These are phyloP conservation scores for Lycocorax pyrrhopterus DNA, from an alignment of 2,113 vertebrate species.

Conservation along the genomic window DNA sequence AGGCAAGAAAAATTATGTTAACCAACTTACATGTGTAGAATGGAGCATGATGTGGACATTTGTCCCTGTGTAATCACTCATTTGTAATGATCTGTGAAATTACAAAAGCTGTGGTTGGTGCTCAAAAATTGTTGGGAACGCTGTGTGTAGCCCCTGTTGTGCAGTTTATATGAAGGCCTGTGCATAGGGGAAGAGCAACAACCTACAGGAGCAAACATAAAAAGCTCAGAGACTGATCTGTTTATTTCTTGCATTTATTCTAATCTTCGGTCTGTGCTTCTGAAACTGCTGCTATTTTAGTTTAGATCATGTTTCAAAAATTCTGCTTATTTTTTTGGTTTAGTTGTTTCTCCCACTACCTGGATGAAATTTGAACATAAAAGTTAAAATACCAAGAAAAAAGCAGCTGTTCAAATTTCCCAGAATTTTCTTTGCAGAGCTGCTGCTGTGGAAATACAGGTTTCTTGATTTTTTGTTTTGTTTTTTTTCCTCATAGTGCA, in stretches of 20 bases:
- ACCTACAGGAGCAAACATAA: not conserved
- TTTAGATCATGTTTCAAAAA: slow-evolving; percentile 17
- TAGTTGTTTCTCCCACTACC: not conserved
- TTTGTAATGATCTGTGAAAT: not conserved
- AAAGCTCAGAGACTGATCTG: not conserved
- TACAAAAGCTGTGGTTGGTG: not conserved
- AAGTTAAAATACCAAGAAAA: slow-evolving; percentile 46
- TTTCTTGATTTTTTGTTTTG: not conserved
- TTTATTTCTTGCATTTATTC: not conserved
- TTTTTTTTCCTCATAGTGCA: too few species aligned
- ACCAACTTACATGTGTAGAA: not conserved
- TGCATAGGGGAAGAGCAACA: not conserved
- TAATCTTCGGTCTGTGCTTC: not conserved
- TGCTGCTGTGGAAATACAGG: not conserved
- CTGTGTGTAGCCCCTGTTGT: not conserved
- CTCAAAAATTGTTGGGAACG: not conserved
- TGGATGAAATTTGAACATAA: slow-evolving; percentile 36
- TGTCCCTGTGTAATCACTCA: not conserved
- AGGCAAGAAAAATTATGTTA: not conserved
- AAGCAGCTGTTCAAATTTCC: not conserved
- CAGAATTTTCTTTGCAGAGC: slow-evolving; percentile 12
- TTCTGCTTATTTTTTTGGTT: not conserved
- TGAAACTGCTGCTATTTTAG: not conserved
- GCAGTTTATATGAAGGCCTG: not conserved
- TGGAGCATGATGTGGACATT: not conserved